Evolutionary conservation across 2,888 invertebrate genomes (phyloP).

Genomic region (Drosophila formosana): DNA sequence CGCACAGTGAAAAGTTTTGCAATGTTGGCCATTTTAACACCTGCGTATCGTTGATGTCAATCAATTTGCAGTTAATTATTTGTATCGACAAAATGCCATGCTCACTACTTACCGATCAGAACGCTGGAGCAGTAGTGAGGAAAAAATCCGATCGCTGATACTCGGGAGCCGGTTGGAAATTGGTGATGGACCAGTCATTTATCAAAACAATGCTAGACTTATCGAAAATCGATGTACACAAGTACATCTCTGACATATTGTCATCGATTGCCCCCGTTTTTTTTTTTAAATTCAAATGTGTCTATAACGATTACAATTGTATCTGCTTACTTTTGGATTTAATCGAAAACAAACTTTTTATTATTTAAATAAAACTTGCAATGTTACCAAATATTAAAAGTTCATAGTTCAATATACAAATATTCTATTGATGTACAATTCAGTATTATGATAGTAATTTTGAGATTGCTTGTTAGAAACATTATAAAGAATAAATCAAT

Average conservation of each 20-base stretch:
- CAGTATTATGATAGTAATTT: constrained; percentile 20
- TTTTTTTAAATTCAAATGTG: background rate
- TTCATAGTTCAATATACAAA: constrained; percentile 21
- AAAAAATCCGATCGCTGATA: constrained; percentile 37
- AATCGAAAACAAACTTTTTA: no score
- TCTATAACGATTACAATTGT: no score
- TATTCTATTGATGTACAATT: constrained; percentile 26
- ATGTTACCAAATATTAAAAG: background rate
- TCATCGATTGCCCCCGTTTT: background rate
- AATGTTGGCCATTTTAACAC: constrained; percentile 82
- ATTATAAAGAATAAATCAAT: constrained; percentile 14
- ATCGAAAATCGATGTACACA: constrained; percentile 23
- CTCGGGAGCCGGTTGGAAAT: constrained; percentile 46
- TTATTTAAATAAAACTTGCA: no score
- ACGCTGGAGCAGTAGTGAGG: constrained; percentile 67
- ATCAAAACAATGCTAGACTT: background rate
- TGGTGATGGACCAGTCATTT: constrained; percentile 20
- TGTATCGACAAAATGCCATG: background rate
- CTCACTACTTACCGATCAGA: constrained; percentile 70
- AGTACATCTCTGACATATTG: background rate
- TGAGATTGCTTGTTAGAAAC: constrained; percentile 15
- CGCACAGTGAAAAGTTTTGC: constrained; percentile 82
- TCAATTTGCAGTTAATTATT: constrained; percentile 34
- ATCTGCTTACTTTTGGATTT: no score
- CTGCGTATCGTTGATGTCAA: constrained; percentile 34